phyloP scores from a whole-genome alignment of 2,113 vertebrate species.

The Pedetes capensis region DNA sequence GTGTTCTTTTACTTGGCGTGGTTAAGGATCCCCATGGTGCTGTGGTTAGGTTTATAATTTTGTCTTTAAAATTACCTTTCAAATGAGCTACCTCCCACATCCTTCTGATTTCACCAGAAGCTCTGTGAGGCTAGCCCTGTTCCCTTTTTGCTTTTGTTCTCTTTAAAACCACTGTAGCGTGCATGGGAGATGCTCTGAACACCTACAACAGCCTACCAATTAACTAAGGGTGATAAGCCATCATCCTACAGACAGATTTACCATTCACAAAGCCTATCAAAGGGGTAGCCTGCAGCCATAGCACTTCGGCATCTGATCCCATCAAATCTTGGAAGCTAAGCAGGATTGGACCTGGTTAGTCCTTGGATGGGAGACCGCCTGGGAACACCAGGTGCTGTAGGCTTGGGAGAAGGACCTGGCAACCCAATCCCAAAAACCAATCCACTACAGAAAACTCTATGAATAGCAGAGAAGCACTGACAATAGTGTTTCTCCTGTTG shows the following conservation, averaged over 20 bases:
- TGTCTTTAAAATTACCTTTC: conserved; percentile 13
- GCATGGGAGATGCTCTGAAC: not conserved
- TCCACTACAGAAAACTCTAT: no score
- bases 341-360: no score
- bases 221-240: not conserved
- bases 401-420: no score
- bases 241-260: not conserved
- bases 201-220: not conserved
- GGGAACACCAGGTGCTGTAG: no score
- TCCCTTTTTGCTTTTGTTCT: not conserved
- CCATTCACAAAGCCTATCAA: not conserved
- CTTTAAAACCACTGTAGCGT: not conserved
- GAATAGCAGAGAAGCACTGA: no score
- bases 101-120: not conserved
- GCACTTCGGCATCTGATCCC: no score
- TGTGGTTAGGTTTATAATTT: not conserved
- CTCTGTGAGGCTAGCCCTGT: not conserved
- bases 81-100: not conserved
- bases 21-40: not conserved
- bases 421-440: no score
- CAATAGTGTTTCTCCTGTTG: no score
- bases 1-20: not conserved
- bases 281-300: no score
- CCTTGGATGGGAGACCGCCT: no score
- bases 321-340: no score